Percentiles rank a stretch among this genome's conserved stretches.
Evolutionary conservation across 2,113 vertebrate genomes (phyloP).

Genomic region (Hemiprocne comata): DNA sequence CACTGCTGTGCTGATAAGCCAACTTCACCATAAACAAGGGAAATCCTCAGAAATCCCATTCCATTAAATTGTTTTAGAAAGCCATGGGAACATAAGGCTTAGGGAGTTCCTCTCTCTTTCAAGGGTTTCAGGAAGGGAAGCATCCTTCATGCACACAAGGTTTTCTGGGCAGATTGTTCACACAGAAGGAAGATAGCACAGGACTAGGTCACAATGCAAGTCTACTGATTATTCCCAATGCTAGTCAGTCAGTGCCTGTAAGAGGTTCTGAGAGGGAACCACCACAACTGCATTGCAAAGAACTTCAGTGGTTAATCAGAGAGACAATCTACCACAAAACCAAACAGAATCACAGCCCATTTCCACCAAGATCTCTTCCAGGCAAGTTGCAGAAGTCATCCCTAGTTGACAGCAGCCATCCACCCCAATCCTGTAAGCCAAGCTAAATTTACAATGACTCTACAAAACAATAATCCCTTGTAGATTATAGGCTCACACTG

Average conservation of each 20-base stretch:
- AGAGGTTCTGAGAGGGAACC: background rate
- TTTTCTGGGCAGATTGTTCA: background rate
- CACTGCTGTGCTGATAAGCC: background rate
- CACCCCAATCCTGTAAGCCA: background rate
- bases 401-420: background rate
- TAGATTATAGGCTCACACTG: background rate
- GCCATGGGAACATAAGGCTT: background rate
- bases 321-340: background rate
- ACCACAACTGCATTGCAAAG: background rate
- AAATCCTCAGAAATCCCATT: background rate
- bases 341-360: background rate
- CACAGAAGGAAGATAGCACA: background rate
- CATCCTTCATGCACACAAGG: background rate
- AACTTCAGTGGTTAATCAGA: background rate
- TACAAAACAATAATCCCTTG: background rate
- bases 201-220: background rate
- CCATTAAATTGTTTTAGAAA: background rate
- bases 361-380: background rate
- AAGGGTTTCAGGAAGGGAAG: background rate
- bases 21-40: background rate
- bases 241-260: background rate
- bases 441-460: background rate
- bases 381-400: background rate
- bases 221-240: accelerated
- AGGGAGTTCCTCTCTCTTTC: background rate